Conservation (phyloP, 2,113 vertebrate genomes). For the Vicugna pacos region DNA sequence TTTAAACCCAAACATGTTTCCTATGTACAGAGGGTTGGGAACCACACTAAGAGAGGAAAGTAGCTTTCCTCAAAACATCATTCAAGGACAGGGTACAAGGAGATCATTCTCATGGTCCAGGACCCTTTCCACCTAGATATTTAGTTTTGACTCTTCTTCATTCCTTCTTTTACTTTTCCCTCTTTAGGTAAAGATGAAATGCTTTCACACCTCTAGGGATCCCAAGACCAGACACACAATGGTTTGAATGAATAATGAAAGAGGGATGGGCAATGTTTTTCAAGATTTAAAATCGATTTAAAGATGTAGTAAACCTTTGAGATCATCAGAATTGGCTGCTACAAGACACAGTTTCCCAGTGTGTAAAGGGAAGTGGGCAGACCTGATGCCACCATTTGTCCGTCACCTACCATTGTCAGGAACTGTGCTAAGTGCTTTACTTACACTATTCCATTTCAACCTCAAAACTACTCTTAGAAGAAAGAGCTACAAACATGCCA, state of each 20-base stretch:
- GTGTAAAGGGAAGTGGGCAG: background rate
- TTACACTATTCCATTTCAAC: background rate
- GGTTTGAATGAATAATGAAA: slow-evolving; percentile 4
- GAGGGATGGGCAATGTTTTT: background rate
- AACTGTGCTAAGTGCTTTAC: background rate
- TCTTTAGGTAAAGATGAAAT: slow-evolving; percentile 38
- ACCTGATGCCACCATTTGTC: background rate
- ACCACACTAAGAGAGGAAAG: background rate
- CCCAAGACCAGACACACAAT: background rate
- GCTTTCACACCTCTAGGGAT: background rate
- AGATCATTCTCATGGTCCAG: background rate
- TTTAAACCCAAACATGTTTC: background rate
- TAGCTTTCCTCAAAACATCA: background rate
- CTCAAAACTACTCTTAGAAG: slow-evolving; percentile 11
- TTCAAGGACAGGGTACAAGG: background rate
- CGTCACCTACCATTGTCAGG: background rate
- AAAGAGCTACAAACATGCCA: background rate
- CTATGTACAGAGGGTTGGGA: background rate
- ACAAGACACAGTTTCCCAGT: background rate
- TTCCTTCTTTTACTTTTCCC: background rate
- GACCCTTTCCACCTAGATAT: background rate
- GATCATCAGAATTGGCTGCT: background rate
- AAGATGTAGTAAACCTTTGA: background rate
- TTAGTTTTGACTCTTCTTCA: slow-evolving; percentile 25
- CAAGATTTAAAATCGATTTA: slow-evolving; percentile 2